Evolutionary conservation across 2,888 invertebrate genomes (phyloP), one percentile per base, ranked within the genome.

Genomic region (Chrysopilus asiliformis): DNA sequence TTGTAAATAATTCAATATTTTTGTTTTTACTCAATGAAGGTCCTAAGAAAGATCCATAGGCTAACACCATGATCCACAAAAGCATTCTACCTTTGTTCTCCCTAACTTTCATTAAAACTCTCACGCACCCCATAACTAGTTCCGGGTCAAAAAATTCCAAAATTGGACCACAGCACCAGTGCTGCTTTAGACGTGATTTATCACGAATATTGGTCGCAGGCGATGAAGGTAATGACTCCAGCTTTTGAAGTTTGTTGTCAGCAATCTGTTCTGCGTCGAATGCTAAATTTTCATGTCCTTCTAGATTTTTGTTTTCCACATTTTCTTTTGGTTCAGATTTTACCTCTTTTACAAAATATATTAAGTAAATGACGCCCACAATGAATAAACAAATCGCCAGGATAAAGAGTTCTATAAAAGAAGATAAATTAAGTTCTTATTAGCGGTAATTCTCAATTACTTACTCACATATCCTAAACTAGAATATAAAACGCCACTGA

Each of bases 131-230:
- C 32, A 56, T 40, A 10, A 57, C 57, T 19, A 62, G 45, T 2
- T 55, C 53, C 2, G 57, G 59, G 52, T 63, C 61, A 16, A 63
- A 63, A 22, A 63, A 61, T 33, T 59, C 56, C 1, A 45, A 41
- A 0, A 55, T 29, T 8, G 53, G 49, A n/a, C n/a, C n/a, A n/a
- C n/a, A n/a, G n/a, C n/a, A n/a, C n/a, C n/a, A n/a, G 9, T 56
- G 45, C 44, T 18, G 6, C 7, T 41, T 36, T 18, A 9, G 7
- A 25, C 22, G 6, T 31, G 13, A 13, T 28, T 6, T 18, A 16
- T 17, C 30, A 12, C 26, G 17, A 4, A 22, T 37, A 32, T 32
- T 27, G n/a, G 22, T 13, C 9, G 16, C 16, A 14, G 29, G 22
- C 7, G 7, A 10, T 8, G 7, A 8, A 8, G 22, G 10, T 22